Evolutionary conservation across 2,797 vertebrate genomes (phyloP), one percentile per base, ranked within the genome.

Genomic region (Lepus oiostolus): DNA sequence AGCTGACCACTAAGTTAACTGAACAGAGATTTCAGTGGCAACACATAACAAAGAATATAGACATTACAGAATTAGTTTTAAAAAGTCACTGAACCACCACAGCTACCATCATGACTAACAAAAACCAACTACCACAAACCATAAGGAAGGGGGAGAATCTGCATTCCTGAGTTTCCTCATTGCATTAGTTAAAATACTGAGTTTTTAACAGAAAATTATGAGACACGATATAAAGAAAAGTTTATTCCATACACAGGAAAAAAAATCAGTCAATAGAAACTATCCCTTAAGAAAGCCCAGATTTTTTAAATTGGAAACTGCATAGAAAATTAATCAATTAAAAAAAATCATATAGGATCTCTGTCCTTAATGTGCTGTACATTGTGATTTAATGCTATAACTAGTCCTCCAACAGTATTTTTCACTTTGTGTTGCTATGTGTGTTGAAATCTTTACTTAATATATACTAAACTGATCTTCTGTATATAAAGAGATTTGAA

Each of bases 171-270:
- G 35, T 88, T 90, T 62, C 47, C 68, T 88, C 16, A 86, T 79
- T 81, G n/a, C 83, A 79, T 62, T n/a, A 81, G 58, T 62, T 74
- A 62, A 72, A 84, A 76, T 68, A 32, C 71, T 79, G 14, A 74
- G 17, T 47, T 93, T 95, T 81, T 42, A 95, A 84, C 52, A 85
- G 62, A 93, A 58, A 71, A 68, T 81, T 47, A 26, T 60, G 35
- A 84, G 21, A 80, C 19, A 65, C 52, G 13, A 26, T 50, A 80
- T 47, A 80, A 16, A 85, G 88, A 52, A 58, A 87, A 81, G 28
- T 9, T 71, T 52, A 88, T 30, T 10, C 22, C 21, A 54, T 32
- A 38, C 10, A 30, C 8, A 76, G 74, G 30, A 0, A 62, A 38
- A 47, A 62, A 85, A 38, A 11, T 80, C 42, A 28, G 14, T 52